phyloP scores from a whole-genome alignment of 2,888 invertebrate genomes.

The Nemotelus pantherinus region DNA sequence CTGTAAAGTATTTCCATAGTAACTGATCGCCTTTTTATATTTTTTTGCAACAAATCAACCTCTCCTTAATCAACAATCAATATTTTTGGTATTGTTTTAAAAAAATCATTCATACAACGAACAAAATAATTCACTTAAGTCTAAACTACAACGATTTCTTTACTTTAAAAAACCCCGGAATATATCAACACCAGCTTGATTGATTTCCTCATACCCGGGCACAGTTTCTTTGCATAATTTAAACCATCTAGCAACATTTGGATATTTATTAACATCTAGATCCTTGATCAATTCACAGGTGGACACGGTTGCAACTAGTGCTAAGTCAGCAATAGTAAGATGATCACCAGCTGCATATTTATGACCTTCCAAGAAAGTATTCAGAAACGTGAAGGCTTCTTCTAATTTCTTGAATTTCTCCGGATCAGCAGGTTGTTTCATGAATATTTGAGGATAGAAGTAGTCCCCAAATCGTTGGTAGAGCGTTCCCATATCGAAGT shows the following conservation, averaged over 20 bases:
- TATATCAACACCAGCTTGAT: slow-evolving; percentile 68
- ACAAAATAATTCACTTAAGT: too few relatives aligned
- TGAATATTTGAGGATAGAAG: slow-evolving; percentile 74
- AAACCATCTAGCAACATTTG: slow-evolving; percentile 75
- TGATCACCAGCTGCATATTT: slow-evolving; percentile 77
- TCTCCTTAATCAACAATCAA: too few relatives aligned
- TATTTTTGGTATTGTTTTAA: too few relatives aligned
- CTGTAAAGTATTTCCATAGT: too few relatives aligned
- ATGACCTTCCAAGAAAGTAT: slow-evolving; percentile 77
- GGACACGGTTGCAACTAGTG: slow-evolving; percentile 74
- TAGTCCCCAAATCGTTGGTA: slow-evolving; percentile 76
- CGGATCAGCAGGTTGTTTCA: slow-evolving; percentile 71
- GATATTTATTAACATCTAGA: slow-evolving; percentile 75
- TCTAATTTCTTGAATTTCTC: slow-evolving; percentile 76
- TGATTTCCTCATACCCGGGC: slow-evolving; percentile 69
- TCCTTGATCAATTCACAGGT: slow-evolving; percentile 72
- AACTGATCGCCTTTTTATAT: too few relatives aligned
- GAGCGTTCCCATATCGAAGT: slow-evolving; percentile 82
- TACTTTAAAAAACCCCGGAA: slow-evolving; percentile 62
- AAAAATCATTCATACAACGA: too few relatives aligned
- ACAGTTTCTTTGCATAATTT: slow-evolving; percentile 69
- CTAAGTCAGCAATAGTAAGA: slow-evolving; percentile 81
- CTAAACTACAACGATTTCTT: too few relatives aligned
- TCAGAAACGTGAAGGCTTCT: slow-evolving; percentile 74
- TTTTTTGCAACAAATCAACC: too few relatives aligned